phyloP scores from a whole-genome alignment of 2,888 invertebrate species.

The Synanthedon vespiformis region DNA sequence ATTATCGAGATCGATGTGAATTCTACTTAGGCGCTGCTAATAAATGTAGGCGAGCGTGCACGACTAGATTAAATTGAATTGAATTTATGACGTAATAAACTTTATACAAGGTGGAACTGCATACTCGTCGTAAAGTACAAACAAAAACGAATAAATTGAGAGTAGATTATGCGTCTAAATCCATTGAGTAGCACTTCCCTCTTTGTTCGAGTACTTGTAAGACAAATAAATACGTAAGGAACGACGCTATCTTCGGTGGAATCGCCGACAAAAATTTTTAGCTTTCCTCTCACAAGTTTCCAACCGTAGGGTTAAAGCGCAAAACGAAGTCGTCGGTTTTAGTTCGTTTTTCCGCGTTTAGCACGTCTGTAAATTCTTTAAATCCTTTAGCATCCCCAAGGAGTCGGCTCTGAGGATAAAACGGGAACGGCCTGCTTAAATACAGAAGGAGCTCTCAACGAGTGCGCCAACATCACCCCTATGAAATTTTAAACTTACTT shows the following conservation, averaged over 20 bases:
- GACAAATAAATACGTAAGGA: constrained; percentile 33
- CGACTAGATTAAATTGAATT: background rate
- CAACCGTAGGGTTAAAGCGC: constrained; percentile 11
- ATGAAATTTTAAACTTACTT: constrained; percentile 44
- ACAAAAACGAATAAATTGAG: constrained; percentile 5
- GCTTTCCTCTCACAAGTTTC: constrained; percentile 19
- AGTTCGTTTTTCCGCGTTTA: constrained; percentile 27
- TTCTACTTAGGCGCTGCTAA: constrained; percentile 1
- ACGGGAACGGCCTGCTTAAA: constrained; percentile 46
- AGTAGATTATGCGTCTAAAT: constrained; percentile 10
- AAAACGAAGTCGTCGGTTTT: constrained; percentile 21
- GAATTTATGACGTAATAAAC: background rate
- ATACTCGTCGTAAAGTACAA: background rate
- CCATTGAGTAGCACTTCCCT: constrained; percentile 11
- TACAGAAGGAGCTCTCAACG: constrained; percentile 32
- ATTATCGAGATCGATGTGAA: constrained; percentile 26
- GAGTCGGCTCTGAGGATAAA: constrained; percentile 33
- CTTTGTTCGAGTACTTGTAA: constrained; percentile 22
- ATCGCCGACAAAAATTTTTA: constrained; percentile 29
- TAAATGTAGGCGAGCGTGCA: constrained; percentile 1
- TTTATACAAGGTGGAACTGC: background rate
- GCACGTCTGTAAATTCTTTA: constrained; percentile 23
- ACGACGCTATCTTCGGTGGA: constrained; percentile 21
- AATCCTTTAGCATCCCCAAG: constrained; percentile 47
- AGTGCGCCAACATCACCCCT: constrained; percentile 32